Evolutionary conservation across 2,888 invertebrate genomes (phyloP).

Genomic region (Drosophila ustulata): DNA sequence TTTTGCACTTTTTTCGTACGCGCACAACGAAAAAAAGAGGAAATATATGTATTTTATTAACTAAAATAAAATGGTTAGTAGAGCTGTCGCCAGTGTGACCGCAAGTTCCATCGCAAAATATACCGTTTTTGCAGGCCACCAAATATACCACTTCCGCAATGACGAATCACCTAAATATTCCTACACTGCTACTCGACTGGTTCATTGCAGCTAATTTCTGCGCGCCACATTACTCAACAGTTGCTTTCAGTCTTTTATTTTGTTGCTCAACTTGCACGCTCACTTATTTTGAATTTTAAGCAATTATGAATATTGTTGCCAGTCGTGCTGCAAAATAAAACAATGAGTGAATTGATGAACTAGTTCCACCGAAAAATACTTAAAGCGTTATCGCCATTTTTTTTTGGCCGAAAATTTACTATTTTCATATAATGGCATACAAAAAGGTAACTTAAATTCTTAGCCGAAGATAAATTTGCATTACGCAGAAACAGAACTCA

Average conservation of each 20-base stretch:
- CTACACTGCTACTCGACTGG: background rate
- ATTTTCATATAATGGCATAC: no score
- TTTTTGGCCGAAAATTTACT: no score
- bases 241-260: background rate
- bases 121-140: background rate
- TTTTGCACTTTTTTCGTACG: slow-evolving; percentile 43
- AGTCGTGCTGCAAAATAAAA: no score
- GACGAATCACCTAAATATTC: background rate
- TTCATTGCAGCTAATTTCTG: background rate
- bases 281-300: no score
- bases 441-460: no score
- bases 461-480: no score
- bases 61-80: slow-evolving; percentile 79
- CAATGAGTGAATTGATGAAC: background rate
- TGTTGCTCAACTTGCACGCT: background rate
- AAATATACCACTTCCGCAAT: slow-evolving; percentile 4
- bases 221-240: no score
- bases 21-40: slow-evolving; percentile 71
- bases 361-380: slow-evolving; percentile 2
- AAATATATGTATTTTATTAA: slow-evolving; percentile 78
- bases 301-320: no score
- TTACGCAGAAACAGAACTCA: no score
- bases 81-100: slow-evolving; percentile 17
- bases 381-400: background rate
- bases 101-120: slow-evolving; percentile 1